Conservation (phyloP, 2,113 vertebrate genomes). For the Melanotaenia duboulayi region DNA sequence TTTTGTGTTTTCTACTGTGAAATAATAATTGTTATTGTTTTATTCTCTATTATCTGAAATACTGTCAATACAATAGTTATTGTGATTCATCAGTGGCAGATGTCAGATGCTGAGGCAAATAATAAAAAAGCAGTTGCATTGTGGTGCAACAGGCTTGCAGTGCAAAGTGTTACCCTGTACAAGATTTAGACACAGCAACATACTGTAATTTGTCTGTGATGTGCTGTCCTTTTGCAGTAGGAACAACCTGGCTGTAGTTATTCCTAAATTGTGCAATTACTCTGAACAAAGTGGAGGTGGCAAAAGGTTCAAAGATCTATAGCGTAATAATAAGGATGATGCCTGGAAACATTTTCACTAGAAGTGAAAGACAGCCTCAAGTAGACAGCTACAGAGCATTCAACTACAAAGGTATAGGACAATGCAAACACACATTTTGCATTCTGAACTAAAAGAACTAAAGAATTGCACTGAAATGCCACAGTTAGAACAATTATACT, state of each 20-base stretch:
- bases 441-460: neutral
- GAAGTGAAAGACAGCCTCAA: neutral
- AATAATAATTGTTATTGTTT: slow-evolving; percentile 2
- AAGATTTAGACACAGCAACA: neutral
- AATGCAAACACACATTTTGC: neutral
- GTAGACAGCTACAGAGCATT: neutral
- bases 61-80: neutral
- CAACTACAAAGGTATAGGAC: neutral
- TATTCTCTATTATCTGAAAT: neutral
- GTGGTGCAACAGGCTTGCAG: neutral
- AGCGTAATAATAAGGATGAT: neutral
- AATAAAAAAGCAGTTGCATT: slow-evolving; percentile 11
- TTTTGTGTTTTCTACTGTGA: slow-evolving; percentile 8
- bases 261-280: neutral
- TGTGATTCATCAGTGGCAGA: neutral
- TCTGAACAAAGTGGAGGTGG: neutral
- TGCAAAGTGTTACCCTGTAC: neutral
- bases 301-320: neutral
- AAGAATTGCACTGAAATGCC: neutral
- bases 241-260: neutral
- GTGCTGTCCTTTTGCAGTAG: neutral
- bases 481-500: slow-evolving; percentile 23
- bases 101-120: slow-evolving; percentile 5
- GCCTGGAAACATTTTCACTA: neutral
- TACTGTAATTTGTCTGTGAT: neutral